phyloP scores from a whole-genome alignment of 2,797 vertebrate species.

The Lacerta agilis region DNA sequence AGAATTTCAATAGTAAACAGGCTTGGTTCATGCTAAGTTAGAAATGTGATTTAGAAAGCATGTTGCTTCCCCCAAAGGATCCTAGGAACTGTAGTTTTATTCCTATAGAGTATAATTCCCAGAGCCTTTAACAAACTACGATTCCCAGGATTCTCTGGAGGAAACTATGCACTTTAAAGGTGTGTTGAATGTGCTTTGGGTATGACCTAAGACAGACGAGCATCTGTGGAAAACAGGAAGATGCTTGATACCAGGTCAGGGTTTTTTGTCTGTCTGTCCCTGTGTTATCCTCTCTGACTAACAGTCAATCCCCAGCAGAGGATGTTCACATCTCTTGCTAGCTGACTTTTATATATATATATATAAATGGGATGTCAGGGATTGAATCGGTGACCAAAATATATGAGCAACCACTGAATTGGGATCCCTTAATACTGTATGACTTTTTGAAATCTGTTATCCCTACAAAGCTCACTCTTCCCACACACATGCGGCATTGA shows the following conservation, averaged over 20 bases:
- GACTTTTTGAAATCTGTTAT: neutral
- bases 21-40: neutral
- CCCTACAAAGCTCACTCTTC: neutral
- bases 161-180: too few relatives aligned
- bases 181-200: too few relatives aligned
- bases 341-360: neutral
- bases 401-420: neutral
- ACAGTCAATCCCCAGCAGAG: neutral
- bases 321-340: neutral
- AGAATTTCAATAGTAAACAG: conserved; percentile 69
- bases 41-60: too few relatives aligned
- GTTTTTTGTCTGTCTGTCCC: neutral
- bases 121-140: too few relatives aligned
- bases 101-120: too few relatives aligned
- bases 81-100: too few relatives aligned
- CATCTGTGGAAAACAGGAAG: neutral
- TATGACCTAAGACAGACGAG: neutral
- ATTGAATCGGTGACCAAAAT: neutral
- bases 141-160: too few relatives aligned
- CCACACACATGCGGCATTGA: neutral
- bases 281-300: neutral
- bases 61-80: too few relatives aligned
- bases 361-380: neutral
- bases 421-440: neutral
- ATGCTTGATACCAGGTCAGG: neutral